These are phyloP conservation scores for Porites lobata DNA, from an alignment of 92 coral and sea anemone genomes.

Conservation along the genomic window DNA sequence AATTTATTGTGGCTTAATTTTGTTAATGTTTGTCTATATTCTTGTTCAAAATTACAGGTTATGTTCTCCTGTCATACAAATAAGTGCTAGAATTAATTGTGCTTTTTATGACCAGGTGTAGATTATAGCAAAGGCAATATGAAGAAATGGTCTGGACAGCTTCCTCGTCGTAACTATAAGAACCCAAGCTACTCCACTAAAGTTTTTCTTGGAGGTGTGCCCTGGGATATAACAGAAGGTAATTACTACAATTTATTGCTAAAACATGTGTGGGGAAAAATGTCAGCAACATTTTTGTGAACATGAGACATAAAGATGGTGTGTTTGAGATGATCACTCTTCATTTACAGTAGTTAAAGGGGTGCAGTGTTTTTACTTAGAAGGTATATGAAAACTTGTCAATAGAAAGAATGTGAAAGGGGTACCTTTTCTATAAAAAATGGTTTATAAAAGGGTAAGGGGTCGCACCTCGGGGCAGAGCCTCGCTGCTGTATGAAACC, in stretches of 20 bases:
- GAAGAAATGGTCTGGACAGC: constrained; percentile 98
- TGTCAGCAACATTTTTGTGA: not conserved
- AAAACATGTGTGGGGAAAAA: not conserved
- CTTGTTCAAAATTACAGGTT: too few relatives aligned
- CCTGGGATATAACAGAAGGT: constrained; percentile 99
- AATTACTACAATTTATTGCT: not conserved
- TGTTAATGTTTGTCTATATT: too few relatives aligned
- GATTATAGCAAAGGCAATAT: constrained; percentile 79
- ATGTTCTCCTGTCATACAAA: not conserved
- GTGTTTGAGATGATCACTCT: not conserved
- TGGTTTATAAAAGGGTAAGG: too few relatives aligned
- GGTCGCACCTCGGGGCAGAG: too few relatives aligned
- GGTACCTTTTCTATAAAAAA: too few relatives aligned
- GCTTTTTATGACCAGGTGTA: constrained; percentile 15
- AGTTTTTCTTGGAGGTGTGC: constrained; percentile 98
- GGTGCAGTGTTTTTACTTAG: not conserved
- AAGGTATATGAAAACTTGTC: too few relatives aligned
- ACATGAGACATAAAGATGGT: not conserved
- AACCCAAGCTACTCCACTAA: constrained; percentile 97
- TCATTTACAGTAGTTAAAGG: not conserved
- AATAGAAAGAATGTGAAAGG: too few relatives aligned
- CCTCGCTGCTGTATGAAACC: too few relatives aligned
- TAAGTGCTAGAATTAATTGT: not conserved
- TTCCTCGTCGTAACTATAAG: constrained; percentile 97
- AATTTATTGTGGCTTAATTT: too few relatives aligned